Base-by-base conservation (phyloP, 2,113 vertebrate genomes). In the Burhinus bistriatus region DNA sequence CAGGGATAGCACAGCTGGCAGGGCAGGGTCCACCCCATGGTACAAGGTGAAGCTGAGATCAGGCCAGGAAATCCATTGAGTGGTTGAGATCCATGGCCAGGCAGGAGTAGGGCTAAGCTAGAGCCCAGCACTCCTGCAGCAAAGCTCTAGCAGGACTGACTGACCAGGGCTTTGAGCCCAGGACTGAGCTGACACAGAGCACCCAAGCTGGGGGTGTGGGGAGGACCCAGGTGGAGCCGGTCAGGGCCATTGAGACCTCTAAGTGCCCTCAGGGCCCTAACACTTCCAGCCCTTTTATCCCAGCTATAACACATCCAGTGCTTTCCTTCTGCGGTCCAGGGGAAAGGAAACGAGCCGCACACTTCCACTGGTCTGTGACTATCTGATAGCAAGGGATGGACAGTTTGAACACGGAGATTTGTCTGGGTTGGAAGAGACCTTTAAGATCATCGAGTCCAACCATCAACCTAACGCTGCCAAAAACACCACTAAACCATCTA, bases 1-100 rank as follows among this genome's bases (percentile, higher is more conserved):
- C 1, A 1, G 29, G 7, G 15, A 30, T 15, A 3, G 5, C 23
- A 45, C 16, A 26, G 15, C 3, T 5, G 15, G 14, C 42, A 44
- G 29, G 44, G 26, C 42, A 65, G 11, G 5, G 30, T 21, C 12
- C 57, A 65, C 22, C n/a, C 51, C 49, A 49, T 4, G 3, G 49
- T 23, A 44, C 30, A 40, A 20, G 17, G 23, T 25, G 34, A 18
- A 69, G 16, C 36, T 1, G 0, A 10, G 34, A 3, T 22, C 49
- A 59, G 34, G 11, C 54, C 18, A 29, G 29, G 36, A 27, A 30
- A 27, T 3, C 34, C 45, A 6, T 1, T n/a, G 22, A 54, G 30
- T 6, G 13, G 51, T 9, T 52, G 44, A 5, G 14, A 8, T 4
- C 49, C 30, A 9, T 1, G 4, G n/a, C 6, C 40, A 61, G 79